Evolutionary conservation across 2,113 vertebrate genomes (phyloP).

Genomic region (Oryzias celebensis): DNA sequence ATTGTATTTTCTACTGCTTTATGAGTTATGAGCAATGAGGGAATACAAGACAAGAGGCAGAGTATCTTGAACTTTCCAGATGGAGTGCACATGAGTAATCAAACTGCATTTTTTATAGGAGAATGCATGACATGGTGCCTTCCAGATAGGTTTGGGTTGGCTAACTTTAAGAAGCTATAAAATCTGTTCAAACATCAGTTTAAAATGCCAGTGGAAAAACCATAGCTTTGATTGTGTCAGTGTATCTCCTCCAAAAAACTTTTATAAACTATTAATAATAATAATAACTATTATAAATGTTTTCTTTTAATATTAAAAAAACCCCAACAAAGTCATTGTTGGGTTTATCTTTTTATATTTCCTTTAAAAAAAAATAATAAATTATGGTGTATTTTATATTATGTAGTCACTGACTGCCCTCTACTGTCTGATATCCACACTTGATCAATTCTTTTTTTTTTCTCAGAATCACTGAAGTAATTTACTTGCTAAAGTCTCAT

Average conservation of each 20-base stretch:
- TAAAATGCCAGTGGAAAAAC: no score
- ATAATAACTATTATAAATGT: no score
- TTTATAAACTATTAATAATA: no score
- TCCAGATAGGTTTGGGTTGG: neutral
- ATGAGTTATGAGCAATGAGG: conserved; percentile 23
- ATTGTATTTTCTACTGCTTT: conserved; percentile 51
- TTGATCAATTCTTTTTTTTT: conserved; percentile 1
- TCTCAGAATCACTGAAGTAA: conserved; percentile 1
- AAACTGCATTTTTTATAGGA: conserved; percentile 40
- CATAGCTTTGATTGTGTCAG: neutral
- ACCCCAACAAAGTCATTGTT: no score
- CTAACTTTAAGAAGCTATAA: neutral
- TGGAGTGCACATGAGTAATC: conserved; percentile 29
- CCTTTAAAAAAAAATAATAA: neutral
- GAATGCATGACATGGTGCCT: neutral
- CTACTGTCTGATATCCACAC: conserved; percentile 33
- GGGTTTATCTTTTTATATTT: neutral
- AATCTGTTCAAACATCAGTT: no score
- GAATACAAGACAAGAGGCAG: conserved; percentile 21
- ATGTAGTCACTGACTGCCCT: conserved; percentile 34
- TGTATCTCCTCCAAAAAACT: no score
- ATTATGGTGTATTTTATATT: neutral
- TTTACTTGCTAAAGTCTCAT: neutral
- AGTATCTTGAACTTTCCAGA: conserved; percentile 16
- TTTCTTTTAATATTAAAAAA: no score